A percentile compares a stretch with the other conserved stretches of the same genome.
Evolutionary conservation across 1,140 invertebrate genomes (phyloP).

Genomic region (Apis laboriosa): DNA sequence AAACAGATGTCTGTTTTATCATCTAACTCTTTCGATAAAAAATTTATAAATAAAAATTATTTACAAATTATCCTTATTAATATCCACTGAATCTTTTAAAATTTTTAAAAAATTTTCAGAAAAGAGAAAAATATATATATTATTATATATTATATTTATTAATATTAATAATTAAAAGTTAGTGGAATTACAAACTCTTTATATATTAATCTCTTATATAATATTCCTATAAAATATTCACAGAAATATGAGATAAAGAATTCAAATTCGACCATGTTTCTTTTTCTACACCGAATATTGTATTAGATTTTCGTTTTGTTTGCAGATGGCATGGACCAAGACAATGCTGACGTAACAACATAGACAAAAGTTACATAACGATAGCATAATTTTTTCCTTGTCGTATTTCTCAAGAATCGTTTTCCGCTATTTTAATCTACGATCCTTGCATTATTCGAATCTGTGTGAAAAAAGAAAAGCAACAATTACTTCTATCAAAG

Average conservation of each 20-base stretch:
- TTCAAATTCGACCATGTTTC: neutral
- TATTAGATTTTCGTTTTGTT: neutral
- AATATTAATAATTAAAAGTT: too few relatives aligned
- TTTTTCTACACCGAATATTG: neutral
- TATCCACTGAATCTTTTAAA: too few relatives aligned
- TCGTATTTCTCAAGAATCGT: slow-evolving; percentile 3
- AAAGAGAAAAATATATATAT: too few relatives aligned
- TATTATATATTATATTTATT: too few relatives aligned
- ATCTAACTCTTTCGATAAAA: too few relatives aligned
- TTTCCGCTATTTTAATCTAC: neutral
- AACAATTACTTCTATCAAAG: neutral
- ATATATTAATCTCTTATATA: neutral
- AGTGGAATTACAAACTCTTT: too few relatives aligned
- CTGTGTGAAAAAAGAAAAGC: neutral
- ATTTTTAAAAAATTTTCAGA: too few relatives aligned
- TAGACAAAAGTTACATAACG: slow-evolving; percentile 27
- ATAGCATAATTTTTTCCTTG: neutral
- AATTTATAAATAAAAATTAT: neutral
- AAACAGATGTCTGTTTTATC: slow-evolving; percentile 9
- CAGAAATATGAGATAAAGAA: neutral
- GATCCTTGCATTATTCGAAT: neutral
- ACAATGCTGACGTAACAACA: neutral
- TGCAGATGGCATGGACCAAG: neutral
- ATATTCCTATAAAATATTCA: neutral
- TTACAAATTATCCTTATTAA: neutral